A percentile compares a stretch with the other conserved stretches of the same genome.
These are phyloP conservation scores for Nemotelus pantherinus DNA, from an alignment of 2,888 invertebrate species.

Conservation along the genomic window DNA sequence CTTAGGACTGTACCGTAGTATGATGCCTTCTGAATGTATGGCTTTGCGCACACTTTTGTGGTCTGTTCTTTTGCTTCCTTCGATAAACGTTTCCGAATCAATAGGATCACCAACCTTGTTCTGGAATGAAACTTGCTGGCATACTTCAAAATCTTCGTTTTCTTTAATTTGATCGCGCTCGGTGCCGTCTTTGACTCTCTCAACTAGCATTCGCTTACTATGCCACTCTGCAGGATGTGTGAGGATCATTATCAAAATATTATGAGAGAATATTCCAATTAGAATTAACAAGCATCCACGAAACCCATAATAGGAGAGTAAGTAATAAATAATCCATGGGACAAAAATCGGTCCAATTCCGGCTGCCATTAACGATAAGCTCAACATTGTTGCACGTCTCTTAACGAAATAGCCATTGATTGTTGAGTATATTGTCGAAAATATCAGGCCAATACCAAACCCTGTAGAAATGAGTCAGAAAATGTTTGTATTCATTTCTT, in stretches of 20 bases:
- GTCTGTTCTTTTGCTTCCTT: not conserved
- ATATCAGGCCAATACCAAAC: constrained; percentile 76
- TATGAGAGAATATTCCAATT: constrained; percentile 74
- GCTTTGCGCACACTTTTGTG: not conserved
- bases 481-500: not conserved
- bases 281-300: constrained; percentile 74
- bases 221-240: constrained; percentile 83
- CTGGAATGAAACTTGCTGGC: not conserved
- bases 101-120: not conserved
- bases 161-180: constrained; percentile 46
- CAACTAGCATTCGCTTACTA: constrained; percentile 66
- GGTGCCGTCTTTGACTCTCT: constrained; percentile 55
- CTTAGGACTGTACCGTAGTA: too few species aligned
- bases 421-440: constrained; percentile 77
- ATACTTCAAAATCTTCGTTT: not conserved
- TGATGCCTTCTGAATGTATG: not conserved
- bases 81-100: constrained; percentile 52
- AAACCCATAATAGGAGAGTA: constrained; percentile 74
- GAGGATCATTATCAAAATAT: constrained; percentile 74
- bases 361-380: constrained; percentile 76
- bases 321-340: constrained; percentile 72
- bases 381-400: constrained; percentile 77
- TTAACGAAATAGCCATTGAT: constrained; percentile 80
- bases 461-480: constrained; percentile 63
- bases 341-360: constrained; percentile 75